A percentile compares a stretch with the other conserved stretches of the same genome.
Conservation (phyloP, 2,797 vertebrate genomes). For the Cetoscarus ocellatus region DNA sequence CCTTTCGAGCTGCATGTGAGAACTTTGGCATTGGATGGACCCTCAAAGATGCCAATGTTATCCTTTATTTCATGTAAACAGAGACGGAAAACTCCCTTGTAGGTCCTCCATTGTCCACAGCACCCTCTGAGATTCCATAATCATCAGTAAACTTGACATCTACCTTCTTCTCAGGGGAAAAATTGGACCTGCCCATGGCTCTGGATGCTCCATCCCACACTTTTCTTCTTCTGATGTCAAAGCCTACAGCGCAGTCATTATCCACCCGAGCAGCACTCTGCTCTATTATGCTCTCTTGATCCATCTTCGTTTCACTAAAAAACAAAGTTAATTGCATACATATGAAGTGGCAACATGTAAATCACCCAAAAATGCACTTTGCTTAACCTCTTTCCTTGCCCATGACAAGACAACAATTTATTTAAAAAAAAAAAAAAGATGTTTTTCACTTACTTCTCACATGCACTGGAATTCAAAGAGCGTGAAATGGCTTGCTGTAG, state of each 20-base stretch:
- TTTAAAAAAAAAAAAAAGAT: no score
- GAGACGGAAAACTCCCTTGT: slow-evolving; percentile 41
- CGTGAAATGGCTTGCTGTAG: not conserved
- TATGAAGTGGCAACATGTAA: no score
- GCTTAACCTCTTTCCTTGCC: no score
- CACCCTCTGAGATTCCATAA: slow-evolving; percentile 56
- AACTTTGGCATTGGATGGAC: slow-evolving; percentile 26
- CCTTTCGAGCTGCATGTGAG: slow-evolving; percentile 40
- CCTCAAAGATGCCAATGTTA: slow-evolving; percentile 53
- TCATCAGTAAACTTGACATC: slow-evolving; percentile 60
- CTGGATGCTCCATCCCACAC: slow-evolving; percentile 59
- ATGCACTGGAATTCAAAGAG: not conserved
- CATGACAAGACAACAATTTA: not conserved
- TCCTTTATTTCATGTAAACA: slow-evolving; percentile 44
- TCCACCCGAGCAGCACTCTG: slow-evolving; percentile 2
- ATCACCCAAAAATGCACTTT: no score
- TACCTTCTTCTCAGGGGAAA: slow-evolving; percentile 38
- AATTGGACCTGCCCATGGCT: slow-evolving; percentile 30
- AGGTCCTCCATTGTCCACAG: slow-evolving; percentile 56
- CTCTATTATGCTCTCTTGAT: slow-evolving; percentile 28
- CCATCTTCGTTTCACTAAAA: not conserved
- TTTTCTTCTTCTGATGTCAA: slow-evolving; percentile 52
- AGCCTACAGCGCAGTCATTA: slow-evolving; percentile 25
- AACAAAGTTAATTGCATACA: no score
- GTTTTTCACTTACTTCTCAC: not conserved